phyloP scores from a whole-genome alignment of 2,888 invertebrate genomes.

The Liposcelis brunnea region DNA sequence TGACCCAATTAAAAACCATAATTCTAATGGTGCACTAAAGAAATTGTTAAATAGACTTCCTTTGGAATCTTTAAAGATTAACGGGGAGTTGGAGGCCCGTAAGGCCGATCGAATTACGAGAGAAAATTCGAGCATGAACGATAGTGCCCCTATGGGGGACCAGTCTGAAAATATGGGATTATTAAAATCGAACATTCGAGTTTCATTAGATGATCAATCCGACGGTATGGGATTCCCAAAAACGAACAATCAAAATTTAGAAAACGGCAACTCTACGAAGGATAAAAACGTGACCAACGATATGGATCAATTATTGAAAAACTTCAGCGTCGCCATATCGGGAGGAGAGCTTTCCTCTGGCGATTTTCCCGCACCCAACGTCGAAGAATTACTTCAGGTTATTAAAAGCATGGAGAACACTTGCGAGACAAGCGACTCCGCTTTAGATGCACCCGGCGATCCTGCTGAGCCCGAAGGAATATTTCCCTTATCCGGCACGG shows the following conservation, averaged over 20 bases:
- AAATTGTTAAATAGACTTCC: not conserved
- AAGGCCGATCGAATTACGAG: conserved; percentile 22
- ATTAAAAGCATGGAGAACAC: conserved; percentile 53
- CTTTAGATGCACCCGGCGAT: conserved; percentile 21
- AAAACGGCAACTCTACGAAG: too few species aligned
- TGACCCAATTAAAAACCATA: not conserved
- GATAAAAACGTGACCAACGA: conserved; percentile 43
- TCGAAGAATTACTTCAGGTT: conserved; percentile 53
- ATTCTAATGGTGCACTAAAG: not conserved
- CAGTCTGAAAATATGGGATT: conserved; percentile 27
- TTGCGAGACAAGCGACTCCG: conserved; percentile 20
- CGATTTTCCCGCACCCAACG: conserved; percentile 39
- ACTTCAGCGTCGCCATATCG: conserved; percentile 26
- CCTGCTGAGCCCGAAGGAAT: conserved; percentile 21
- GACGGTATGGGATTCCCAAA: conserved; percentile 29
- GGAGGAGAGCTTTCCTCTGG: conserved; percentile 24
- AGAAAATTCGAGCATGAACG: conserved; percentile 29
- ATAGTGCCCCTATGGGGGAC: conserved; percentile 30
- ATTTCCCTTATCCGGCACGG: conserved; percentile 22
- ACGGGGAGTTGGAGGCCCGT: not conserved
- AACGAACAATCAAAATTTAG: conserved; percentile 29
- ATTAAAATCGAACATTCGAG: conserved; percentile 23
- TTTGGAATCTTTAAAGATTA: not conserved
- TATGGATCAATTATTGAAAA: conserved; percentile 48
- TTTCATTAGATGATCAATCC: conserved; percentile 29